Evolutionary conservation across 1,140 invertebrate genomes (phyloP).

Genomic region (Leptestheria dahalacensis): DNA sequence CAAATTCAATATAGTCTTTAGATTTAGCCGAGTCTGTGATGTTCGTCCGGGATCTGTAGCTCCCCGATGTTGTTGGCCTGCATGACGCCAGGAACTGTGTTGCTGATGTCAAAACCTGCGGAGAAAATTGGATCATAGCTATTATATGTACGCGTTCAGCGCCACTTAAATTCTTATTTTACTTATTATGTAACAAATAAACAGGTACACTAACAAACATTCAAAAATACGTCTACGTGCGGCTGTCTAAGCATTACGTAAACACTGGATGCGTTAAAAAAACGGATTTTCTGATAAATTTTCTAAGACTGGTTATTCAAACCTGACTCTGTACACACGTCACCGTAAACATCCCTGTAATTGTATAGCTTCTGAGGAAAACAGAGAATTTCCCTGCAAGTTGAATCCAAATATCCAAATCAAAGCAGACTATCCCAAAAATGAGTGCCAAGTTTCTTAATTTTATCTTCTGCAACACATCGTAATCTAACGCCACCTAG

Average conservation of each 20-base stretch:
- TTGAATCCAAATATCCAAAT: no score
- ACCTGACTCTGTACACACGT: slow-evolving; percentile 15
- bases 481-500: no score
- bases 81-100: not conserved
- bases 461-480: no score
- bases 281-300: not conserved
- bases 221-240: not conserved
- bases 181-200: no score
- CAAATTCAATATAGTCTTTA: not conserved
- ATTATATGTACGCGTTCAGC: no score
- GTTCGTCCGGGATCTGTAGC: not conserved
- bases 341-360: slow-evolving; percentile 3
- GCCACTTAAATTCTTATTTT: no score
- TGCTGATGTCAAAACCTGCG: not conserved
- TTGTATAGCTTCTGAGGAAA: no score
- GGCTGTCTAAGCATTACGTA: not conserved
- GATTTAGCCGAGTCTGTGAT: not conserved
- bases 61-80: not conserved
- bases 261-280: not conserved
- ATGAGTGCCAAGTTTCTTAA: no score
- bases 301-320: not conserved
- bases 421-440: no score
- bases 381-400: no score
- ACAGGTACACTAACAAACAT: not conserved
- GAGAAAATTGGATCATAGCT: no score